phyloP scores from a whole-genome alignment of 2,113 vertebrate species.

The Proterorhinus semilunaris region DNA sequence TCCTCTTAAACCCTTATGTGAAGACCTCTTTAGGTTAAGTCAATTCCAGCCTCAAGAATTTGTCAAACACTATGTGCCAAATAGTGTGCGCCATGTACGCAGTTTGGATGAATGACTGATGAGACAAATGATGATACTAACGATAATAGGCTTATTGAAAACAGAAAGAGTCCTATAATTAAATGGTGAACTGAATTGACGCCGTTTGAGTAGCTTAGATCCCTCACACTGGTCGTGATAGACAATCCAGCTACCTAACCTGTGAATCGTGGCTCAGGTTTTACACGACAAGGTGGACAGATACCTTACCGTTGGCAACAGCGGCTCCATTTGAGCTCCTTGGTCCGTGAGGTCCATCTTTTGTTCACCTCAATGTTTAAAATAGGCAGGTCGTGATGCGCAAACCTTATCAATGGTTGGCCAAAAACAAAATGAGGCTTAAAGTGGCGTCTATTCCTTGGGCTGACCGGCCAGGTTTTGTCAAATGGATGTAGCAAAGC shows the following conservation, averaged over 20 bases:
- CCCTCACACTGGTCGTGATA: not conserved
- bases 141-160: not conserved
- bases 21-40: not conserved
- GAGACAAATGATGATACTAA: not conserved
- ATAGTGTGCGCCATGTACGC: conserved; percentile 18
- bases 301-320: conserved; percentile 88
- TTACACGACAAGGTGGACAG: not conserved
- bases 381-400: conserved; percentile 42
- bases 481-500: conserved; percentile 58
- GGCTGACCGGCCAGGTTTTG: conserved; percentile 45
- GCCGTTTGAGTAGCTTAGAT: not conserved
- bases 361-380: conserved; percentile 55
- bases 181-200: not conserved
- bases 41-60: not conserved
- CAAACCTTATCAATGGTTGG: conserved; percentile 40
- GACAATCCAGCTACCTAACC: not conserved
- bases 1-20: not conserved
- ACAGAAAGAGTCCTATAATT: not conserved
- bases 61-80: not conserved
- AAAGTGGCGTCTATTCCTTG: conserved; percentile 14
- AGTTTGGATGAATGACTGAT: not conserved
- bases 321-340: conserved; percentile 96
- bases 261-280: not conserved
- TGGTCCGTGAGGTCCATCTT: conserved; percentile 94
- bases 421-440: conserved; percentile 5